phyloP scores from a whole-genome alignment of 2,113 vertebrate species.

The Electrona antarctica region DNA sequence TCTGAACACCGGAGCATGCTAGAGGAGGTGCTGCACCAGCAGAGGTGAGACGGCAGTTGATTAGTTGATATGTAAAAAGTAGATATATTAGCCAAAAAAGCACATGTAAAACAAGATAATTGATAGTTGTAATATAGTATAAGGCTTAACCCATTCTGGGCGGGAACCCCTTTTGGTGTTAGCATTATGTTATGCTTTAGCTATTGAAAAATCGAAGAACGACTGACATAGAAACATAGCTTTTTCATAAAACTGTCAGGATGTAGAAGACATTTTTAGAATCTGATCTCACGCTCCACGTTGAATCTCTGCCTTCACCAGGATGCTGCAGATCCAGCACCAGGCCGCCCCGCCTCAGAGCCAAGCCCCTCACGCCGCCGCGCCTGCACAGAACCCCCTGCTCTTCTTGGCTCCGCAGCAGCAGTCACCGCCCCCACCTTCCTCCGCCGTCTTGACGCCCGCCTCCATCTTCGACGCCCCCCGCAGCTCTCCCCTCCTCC shows the following conservation, averaged over 20 bases:
- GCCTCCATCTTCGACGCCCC: conserved; percentile 68
- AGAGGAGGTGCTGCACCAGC: conserved; percentile 91
- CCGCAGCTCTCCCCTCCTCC: conserved; percentile 54
- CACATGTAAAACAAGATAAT: neutral
- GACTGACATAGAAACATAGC: too few species aligned
- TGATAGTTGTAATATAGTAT: too few species aligned
- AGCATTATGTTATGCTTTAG: too few species aligned
- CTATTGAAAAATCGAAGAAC: too few species aligned
- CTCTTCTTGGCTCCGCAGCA: conserved; percentile 64
- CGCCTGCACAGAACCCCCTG: conserved; percentile 73
- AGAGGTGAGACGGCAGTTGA: conserved; percentile 79
- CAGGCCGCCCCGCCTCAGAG: conserved; percentile 74
- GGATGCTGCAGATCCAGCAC: conserved; percentile 94
- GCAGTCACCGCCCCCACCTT: conserved; percentile 67
- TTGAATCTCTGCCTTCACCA: conserved; percentile 61
- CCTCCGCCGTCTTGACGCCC: conserved; percentile 61
- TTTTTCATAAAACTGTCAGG: too few species aligned
- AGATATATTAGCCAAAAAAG: neutral
- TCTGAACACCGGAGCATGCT: conserved; percentile 82
- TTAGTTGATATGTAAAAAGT: too few species aligned
- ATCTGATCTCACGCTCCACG: neutral
- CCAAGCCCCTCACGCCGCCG: conserved; percentile 55
- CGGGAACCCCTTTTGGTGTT: too few species aligned
- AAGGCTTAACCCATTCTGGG: too few species aligned
- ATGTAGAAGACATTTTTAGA: too few species aligned